Base-by-base conservation (phyloP, 2,888 invertebrate species). In the Melanotus villosus region DNA sequence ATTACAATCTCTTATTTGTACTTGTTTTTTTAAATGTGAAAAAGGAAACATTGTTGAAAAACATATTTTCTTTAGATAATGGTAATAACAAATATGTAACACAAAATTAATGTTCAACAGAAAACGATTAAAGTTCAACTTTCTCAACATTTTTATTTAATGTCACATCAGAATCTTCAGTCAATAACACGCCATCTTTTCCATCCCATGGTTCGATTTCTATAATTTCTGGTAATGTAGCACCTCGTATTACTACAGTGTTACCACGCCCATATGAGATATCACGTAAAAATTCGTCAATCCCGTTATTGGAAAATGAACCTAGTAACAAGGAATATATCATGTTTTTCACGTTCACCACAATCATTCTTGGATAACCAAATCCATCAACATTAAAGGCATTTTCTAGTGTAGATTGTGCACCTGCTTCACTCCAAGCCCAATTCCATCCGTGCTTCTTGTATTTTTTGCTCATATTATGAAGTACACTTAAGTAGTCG, bases 291-390 rank as follows among this genome's bases (percentile, higher is more conserved):
- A 98, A 99, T 85, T 98, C 98, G 80, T 94, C 93, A 83, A 99
- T 97, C 73, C 99, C 99, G 70, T 93, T 93, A 80, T 93, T 91
- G 0, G 96, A 96, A 88, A 98, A 99, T 16, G 98, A 93, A 7
- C 98, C 99, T 77, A 95, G 89, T 1, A 99, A 88, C 5, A 96
- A 89, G 0, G 98, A 95, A 87, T 93, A 99, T 84, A 98, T 98
- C 91, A 97, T 94, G 86, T 99, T 99, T 85, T 98, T 95, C 10
- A 93, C 90, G 85, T 98, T 99, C 65, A 99, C 92, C 12, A 97
- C 97, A 5, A 97, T 98, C 93, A 99, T 93, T 0, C 99, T 98
- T 1, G 99, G 99, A 85, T 99, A 99, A 5, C 99, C 99, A 85
- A 99, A 99, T 4, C 91, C 99, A 72, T 99, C 99, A 75, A 99